Evolutionary conservation across 2,888 invertebrate genomes (phyloP).

Genomic region (Odontomyia ornata): DNA sequence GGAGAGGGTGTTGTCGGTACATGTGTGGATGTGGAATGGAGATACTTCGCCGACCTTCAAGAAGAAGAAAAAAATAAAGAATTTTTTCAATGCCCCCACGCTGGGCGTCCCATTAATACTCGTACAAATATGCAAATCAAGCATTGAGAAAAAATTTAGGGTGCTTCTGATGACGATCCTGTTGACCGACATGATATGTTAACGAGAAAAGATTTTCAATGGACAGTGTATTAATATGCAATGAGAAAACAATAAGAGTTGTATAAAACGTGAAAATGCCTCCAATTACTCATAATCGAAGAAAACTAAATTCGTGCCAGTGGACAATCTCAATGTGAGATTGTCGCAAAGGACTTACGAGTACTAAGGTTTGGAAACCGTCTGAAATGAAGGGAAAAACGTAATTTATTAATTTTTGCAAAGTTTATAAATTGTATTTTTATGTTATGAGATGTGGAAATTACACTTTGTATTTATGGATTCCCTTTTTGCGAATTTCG

Average conservation of each 20-base stretch:
- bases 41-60: neutral
- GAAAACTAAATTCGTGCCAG: no score
- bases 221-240: neutral
- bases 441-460: no score
- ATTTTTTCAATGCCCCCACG: constrained; percentile 29
- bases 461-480: no score
- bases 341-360: no score
- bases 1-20: constrained; percentile 21
- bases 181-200: constrained; percentile 20
- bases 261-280: neutral
- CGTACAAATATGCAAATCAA: constrained; percentile 35
- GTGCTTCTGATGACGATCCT: constrained; percentile 33
- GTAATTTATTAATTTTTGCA: no score
- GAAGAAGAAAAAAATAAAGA: constrained; percentile 2
- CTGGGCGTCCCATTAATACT: constrained; percentile 28
- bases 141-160: constrained; percentile 23
- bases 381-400: no score
- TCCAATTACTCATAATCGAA: neutral
- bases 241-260: neutral
- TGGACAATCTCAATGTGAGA: no score
- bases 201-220: constrained; percentile 11
- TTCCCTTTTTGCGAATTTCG: no score
- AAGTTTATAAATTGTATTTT: no score
- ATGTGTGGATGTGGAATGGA: neutral
- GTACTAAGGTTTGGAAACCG: no score